Percentiles rank a stretch among this genome's conserved stretches.
phyloP scores from a whole-genome alignment of 1,140 invertebrate genomes.

The Probaryconus sp. region DNA sequence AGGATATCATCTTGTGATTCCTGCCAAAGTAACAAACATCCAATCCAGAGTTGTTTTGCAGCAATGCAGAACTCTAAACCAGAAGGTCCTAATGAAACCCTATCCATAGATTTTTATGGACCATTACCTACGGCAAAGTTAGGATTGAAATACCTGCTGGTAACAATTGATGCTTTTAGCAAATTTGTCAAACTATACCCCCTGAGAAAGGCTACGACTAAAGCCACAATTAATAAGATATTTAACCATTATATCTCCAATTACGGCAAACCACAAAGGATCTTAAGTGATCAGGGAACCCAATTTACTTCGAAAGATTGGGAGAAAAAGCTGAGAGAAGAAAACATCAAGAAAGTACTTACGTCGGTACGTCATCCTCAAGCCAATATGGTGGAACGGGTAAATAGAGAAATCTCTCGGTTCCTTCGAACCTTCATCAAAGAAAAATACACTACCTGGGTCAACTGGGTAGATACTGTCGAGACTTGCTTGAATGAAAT shows the following conservation, averaged over 20 bases:
- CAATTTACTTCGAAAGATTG: conserved; percentile 40
- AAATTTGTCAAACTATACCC: conserved; percentile 66
- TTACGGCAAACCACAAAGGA: conserved; percentile 10
- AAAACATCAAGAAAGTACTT: conserved; percentile 43
- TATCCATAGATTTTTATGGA: conserved; percentile 65
- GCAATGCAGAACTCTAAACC: background rate
- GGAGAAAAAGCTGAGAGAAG: conserved; percentile 37
- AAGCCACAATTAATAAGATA: conserved; percentile 32
- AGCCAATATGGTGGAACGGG: no score
- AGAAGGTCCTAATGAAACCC: background rate
- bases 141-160: conserved; percentile 58
- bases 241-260: conserved; percentile 26
- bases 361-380: conserved; percentile 20
- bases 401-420: no score
- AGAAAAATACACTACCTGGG: no score
- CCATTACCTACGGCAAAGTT: conserved; percentile 49
- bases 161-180: conserved; percentile 61
- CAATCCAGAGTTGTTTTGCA: background rate
- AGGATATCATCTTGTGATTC: conserved; percentile 8
- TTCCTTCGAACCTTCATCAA: no score
- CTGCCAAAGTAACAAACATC: conserved; percentile 30
- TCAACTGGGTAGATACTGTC: no score
- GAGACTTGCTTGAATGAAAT: no score
- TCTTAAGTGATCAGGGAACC: conserved; percentile 32
- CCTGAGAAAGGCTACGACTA: conserved; percentile 51